phyloP scores from a whole-genome alignment of 2,113 vertebrate genomes.

The Cricetomys ansorgei region DNA sequence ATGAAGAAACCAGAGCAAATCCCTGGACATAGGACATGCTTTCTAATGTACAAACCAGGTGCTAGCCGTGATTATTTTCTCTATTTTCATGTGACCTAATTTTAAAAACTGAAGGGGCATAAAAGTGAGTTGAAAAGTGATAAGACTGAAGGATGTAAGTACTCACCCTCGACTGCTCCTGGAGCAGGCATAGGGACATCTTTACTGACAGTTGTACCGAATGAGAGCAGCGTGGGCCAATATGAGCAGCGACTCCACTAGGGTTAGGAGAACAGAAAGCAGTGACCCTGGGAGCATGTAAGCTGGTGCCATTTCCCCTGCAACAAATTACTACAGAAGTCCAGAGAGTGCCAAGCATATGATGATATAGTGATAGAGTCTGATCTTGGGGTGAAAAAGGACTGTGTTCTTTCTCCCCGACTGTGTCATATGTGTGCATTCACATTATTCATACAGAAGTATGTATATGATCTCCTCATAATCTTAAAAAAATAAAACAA shows the following conservation, averaged over 20 bases:
- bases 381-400: background rate
- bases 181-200: background rate
- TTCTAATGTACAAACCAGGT: background rate
- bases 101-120: background rate
- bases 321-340: background rate
- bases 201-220: background rate
- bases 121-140: background rate
- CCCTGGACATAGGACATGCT: background rate
- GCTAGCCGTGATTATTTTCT: background rate
- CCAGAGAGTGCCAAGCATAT: background rate
- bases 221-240: background rate
- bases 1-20: background rate
- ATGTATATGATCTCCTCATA: constrained; percentile 13
- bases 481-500: constrained; percentile 71
- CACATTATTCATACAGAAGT: background rate
- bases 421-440: background rate
- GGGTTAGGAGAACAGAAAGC: background rate
- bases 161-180: background rate
- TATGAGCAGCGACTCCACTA: background rate
- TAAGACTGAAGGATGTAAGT: background rate
- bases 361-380: background rate
- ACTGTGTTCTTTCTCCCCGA: background rate
- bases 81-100: constrained; percentile 15
- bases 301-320: background rate
- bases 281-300: background rate